Base-by-base conservation (phyloP, 2,888 invertebrate genomes). In the Allolobophora icterica region DNA sequence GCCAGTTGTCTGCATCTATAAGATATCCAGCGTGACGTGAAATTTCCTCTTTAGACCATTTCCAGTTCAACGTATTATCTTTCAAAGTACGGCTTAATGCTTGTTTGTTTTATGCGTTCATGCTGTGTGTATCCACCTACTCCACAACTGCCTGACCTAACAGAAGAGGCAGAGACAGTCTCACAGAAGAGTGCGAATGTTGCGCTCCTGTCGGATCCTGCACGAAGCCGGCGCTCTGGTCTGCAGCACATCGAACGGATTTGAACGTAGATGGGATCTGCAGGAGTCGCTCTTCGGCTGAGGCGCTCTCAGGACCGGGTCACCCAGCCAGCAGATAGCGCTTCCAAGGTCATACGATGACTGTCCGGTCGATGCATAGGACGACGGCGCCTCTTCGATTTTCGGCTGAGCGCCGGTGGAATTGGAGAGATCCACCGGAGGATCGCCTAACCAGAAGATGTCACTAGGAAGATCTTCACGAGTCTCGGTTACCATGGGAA, bases 1-100 rank as follows among this genome's bases (percentile, higher is more conserved):
- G 30, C n/a, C 71, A 71, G n/a, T 71, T 71, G 71, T 71, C 71
- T n/a, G n/a, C n/a, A 71, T 71, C 71, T 71, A n/a, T n/a, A 71
- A 71, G 71, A 24, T 6, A 24, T 24, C 24, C 24, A 24, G n/a
- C n/a, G 30, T 71, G 71, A 71, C 30, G 71, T 71, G 30, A 30
- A 71, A 71, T 0, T 71, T 71, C 8, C 71, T 71, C 71, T 71
- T n/a, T 71, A 71, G 30, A 71, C 71, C 6, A 8, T 71, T 71
- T 71, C 71, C 71, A 71, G 58, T 58, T 45, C 19, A 58, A 0
- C 58, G 24, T 30, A n/a, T 17, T 71, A 8, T n/a, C 8, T 71
- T n/a, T 24, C 71, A 71, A n/a, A 71, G 30, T n/a, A 4, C 17
- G n/a, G 30, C 13, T 71, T 71, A 71, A 21, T 71, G 71, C n/a